Evolutionary conservation across 1,140 invertebrate species (phyloP).

Genomic region (Akabosia matsudoensis): DNA sequence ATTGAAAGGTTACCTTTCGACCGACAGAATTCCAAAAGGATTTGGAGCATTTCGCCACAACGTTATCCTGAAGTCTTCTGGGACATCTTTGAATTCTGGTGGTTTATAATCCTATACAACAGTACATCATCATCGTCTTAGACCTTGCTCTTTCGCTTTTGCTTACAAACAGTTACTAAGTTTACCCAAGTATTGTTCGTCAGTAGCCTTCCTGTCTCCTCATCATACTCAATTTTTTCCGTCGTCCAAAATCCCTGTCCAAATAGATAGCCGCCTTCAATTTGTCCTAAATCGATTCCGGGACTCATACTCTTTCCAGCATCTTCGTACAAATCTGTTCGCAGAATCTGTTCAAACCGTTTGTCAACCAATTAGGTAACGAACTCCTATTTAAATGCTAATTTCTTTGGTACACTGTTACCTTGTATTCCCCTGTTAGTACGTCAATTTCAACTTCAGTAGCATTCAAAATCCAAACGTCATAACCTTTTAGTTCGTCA

Average conservation of each 20-base stretch:
- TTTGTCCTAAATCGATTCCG: conserved; percentile 62
- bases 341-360: conserved; percentile 43
- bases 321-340: conserved; percentile 54
- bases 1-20: conserved; percentile 70
- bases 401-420: conserved; percentile 37
- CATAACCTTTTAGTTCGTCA: conserved; percentile 58
- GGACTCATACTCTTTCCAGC: conserved; percentile 50
- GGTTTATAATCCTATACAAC: conserved; percentile 68
- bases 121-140: conserved; percentile 2
- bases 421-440: conserved; percentile 61
- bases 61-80: conserved; percentile 74
- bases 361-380: background rate
- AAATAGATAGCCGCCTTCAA: conserved; percentile 84
- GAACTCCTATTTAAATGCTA: background rate
- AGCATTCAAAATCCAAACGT: conserved; percentile 61
- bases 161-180: background rate
- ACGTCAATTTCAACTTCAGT: conserved; percentile 72
- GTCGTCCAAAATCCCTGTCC: conserved; percentile 62
- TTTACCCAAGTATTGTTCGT: conserved; percentile 45
- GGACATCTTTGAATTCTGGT: conserved; percentile 78
- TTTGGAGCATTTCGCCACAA: conserved; percentile 68
- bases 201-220: conserved; percentile 39
- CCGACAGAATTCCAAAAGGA: conserved; percentile 64
- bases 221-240: conserved; percentile 52
- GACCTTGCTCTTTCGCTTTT: background rate